A percentile compares a stretch with the other conserved stretches of the same genome.
These are phyloP conservation scores for Podarcis cretensis DNA, from an alignment of 2,113 vertebrate species.

Conservation along the genomic window DNA sequence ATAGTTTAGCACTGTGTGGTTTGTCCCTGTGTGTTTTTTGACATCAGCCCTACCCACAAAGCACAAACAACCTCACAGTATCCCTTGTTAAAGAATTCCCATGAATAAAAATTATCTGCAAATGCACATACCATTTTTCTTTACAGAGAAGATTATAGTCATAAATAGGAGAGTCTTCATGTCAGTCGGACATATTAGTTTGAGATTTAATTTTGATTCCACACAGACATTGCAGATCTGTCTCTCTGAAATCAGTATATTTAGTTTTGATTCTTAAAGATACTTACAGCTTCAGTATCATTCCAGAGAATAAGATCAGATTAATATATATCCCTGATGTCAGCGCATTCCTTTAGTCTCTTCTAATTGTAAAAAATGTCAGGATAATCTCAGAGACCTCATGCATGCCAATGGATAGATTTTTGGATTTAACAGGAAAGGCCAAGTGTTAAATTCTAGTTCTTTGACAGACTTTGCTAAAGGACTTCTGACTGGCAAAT, in stretches of 20 bases:
- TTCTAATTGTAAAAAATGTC: background rate
- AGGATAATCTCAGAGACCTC: background rate
- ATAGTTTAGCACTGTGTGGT: background rate
- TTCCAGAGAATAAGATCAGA: background rate
- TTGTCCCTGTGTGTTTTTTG: background rate
- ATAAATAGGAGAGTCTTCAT: background rate
- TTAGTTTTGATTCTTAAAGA: background rate
- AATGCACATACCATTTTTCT: background rate
- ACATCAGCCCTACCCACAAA: background rate
- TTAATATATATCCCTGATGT: background rate
- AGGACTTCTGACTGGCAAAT: background rate
- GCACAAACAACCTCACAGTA: background rate
- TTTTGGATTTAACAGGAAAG: background rate
- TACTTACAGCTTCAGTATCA: background rate
- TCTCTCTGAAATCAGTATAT: background rate
- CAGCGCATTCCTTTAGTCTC: background rate
- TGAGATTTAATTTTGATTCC: background rate
- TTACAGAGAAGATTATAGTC: background rate
- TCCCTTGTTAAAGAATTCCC: background rate
- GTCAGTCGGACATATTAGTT: background rate
- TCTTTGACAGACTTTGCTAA: background rate
- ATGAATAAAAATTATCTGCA: conserved; percentile 5
- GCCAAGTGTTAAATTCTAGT: background rate
- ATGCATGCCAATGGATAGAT: background rate
- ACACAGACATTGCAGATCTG: background rate